phyloP scores from a whole-genome alignment of 2,888 invertebrate genomes.

The Gerosis bhagava region DNA sequence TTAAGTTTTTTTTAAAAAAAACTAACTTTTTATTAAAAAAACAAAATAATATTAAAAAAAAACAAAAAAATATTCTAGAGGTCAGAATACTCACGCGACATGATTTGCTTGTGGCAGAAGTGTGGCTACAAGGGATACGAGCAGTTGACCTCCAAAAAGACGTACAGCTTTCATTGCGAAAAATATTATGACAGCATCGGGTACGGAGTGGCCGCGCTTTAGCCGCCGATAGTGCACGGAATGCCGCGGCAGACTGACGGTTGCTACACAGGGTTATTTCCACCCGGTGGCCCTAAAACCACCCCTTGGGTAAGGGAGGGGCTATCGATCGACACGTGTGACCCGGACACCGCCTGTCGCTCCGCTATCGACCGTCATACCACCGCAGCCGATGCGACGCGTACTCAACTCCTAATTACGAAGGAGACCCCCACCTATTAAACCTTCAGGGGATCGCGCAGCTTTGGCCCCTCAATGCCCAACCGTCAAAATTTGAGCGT shows the following conservation, averaged over 20 bases:
- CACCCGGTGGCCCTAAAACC: no score
- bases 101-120: constrained; percentile 82
- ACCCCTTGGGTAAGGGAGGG: constrained; percentile 49
- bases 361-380: constrained; percentile 64
- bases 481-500: constrained; percentile 3
- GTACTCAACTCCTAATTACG: constrained; percentile 64
- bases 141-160: constrained; percentile 81
- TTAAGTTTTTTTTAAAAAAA: no score
- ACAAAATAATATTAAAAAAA: no score
- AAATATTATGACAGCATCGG: constrained; percentile 70
- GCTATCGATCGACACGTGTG: constrained; percentile 62
- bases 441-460: constrained; percentile 58
- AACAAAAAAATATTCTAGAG: no score
- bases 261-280: constrained; percentile 67
- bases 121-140: constrained; percentile 83
- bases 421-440: constrained; percentile 55
- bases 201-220: constrained; percentile 47
- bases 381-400: constrained; percentile 64
- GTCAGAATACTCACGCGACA: constrained; percentile 87
- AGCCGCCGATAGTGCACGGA: constrained; percentile 43
- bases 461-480: not conserved
- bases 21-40: no score
- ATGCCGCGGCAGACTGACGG: constrained; percentile 49
- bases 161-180: constrained; percentile 78
- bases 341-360: constrained; percentile 70